phyloP scores from a whole-genome alignment of 30 jellyfish, hydroid and myxozoan genomes.

The Catostylus mosaicus region DNA sequence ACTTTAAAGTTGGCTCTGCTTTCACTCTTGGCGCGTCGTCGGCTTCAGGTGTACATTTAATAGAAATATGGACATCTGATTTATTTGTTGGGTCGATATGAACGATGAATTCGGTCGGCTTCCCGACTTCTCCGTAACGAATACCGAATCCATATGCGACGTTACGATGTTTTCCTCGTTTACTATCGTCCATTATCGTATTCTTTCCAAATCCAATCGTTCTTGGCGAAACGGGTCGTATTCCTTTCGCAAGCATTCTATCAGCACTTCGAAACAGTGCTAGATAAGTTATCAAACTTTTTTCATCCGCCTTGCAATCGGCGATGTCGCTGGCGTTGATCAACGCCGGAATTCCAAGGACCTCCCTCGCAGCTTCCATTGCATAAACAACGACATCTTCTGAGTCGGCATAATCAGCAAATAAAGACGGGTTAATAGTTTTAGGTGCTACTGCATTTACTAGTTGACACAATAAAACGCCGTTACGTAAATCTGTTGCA shows the following conservation, averaged over 20 bases:
- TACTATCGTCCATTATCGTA: not conserved
- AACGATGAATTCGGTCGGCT: conserved; percentile 88
- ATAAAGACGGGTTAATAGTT: conserved; percentile 62
- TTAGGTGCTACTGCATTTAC: conserved; percentile 84
- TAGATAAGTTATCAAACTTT: conserved; percentile 79
- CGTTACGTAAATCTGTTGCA: conserved; percentile 70
- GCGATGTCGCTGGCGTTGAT: conserved; percentile 65
- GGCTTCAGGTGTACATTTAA: conserved; percentile 87
- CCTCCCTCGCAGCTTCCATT: conserved; percentile 85
- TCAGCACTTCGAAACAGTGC: conserved; percentile 95
- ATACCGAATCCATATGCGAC: conserved; percentile 96
- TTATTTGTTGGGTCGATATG: conserved; percentile 59
- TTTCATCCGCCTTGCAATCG: conserved; percentile 76
- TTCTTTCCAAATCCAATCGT: not conserved
- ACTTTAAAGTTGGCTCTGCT: conserved; percentile 84
- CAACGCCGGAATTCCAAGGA: conserved; percentile 87
- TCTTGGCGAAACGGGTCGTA: conserved; percentile 55
- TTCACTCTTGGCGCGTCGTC: conserved; percentile 39
- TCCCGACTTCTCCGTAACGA: conserved; percentile 95
- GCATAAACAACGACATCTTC: conserved; percentile 79
- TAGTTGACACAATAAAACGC: conserved; percentile 69
- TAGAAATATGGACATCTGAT: conserved; percentile 78
- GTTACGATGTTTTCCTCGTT: conserved; percentile 12
- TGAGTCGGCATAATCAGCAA: conserved; percentile 20
- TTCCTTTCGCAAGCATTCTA: conserved; percentile 81